Base-by-base conservation (phyloP, 2,797 vertebrate species). In the Allobates femoralis region DNA sequence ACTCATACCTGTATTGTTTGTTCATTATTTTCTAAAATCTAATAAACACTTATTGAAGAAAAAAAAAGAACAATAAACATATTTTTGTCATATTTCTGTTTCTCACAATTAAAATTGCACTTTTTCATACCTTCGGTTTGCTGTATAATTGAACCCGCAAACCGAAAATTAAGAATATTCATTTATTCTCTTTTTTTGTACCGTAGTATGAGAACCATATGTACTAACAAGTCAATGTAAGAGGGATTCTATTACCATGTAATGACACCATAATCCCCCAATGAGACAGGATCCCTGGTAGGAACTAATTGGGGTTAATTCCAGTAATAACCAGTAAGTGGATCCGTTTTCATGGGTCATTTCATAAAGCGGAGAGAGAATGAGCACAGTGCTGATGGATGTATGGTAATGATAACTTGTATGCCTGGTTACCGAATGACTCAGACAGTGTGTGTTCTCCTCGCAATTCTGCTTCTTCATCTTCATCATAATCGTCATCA, bases 381-480 rank as follows among this genome's bases (percentile, higher is more conserved):
- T 41, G 41, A 71, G 28, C 23, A 3, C 58, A 23, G 37, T 18
- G 51, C 51, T 32, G 28, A 77, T 32, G 3, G 74, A 51, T 19
- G 51, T 56, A 77, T 32, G 32, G 46, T 7, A 55, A 56, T 14
- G 41, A 81, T 26, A 6, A n/a, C 32, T 41, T 4, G 95, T 37
- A 18, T 60, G 69, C 69, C n/a, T 64, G 26, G 10, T 91, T 90
- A 99, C 98, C 96, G 0, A 97, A 99, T 88, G 95, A 98, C 91
- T 99, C 96, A 0, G 93, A 90, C 50, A 99, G 89, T 0, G 95
- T 96, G 91, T 95, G 98, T 86, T 99, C 97, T 0, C 96, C 97
- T 4, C 96, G 93, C 7, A 96, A 91, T 87, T 97, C 96, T 3
- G 91, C 90, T 79, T 92, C 96, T 41, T 80, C 86, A 11, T 96